Base-by-base conservation (phyloP, 2,888 invertebrate species). In the Heliconius ethilla region DNA sequence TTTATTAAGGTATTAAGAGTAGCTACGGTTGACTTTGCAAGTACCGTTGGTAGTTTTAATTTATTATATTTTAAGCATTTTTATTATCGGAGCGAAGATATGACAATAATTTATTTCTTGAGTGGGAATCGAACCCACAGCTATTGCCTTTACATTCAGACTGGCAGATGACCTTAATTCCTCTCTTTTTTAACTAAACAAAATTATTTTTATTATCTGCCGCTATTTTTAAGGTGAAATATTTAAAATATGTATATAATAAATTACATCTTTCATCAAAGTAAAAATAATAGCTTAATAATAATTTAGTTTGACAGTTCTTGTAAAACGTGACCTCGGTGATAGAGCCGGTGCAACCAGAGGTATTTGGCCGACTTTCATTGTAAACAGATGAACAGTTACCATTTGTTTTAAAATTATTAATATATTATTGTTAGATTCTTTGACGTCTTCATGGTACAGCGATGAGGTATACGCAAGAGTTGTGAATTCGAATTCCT, bases 1-100 rank as follows among this genome's bases (percentile, higher is more conserved):
- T 75, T 70, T 78, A 78, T 75, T 72, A 10, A 55, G 59, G 45
- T 15, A 40, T 69, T 69, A 69, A 69, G 13, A 69, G 69, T 45
- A 69, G 69, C 40, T 45, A 40, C 40, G 40, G 45, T 69, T 69
- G 25, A 40, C 69, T 69, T 69, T 5, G 11, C 25, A 15, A 69
- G 15, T 69, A 69, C 69, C 40, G 69, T 7, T 67, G 25, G 25
- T 27, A 69, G 25, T 45, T 2, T 51, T 18, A 51, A 51, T 51
- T 33, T 33, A 33, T 33, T 33, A 33, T 33, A 33, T 33, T 40
- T 11, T 1, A 40, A 40, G 11, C 11, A 40, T 40, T 40, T 40
- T 40, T 40, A 11, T 40, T 40, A 40, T 40, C 11, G 11, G 11
- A 11, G 10, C 11, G 40, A 40, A 40, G 11, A 40, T 11, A 40